Base-by-base conservation (phyloP, 2,888 invertebrate species). In the Oxytorus armatus region DNA sequence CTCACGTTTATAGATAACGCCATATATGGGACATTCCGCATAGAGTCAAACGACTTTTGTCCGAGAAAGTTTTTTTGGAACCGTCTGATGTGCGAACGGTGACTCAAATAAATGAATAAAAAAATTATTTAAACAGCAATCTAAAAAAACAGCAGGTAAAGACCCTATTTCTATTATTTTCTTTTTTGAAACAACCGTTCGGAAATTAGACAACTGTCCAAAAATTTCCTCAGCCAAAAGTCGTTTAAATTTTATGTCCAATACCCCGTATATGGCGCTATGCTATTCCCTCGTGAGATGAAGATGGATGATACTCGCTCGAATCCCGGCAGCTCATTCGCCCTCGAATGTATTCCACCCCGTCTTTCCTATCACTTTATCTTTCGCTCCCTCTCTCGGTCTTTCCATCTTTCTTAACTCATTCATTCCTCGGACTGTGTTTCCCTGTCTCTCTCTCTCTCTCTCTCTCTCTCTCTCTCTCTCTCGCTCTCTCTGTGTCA, bases 241-340 rank as follows among this genome's bases (percentile, higher is more conserved):
- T n/a, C n/a, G n/a, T n/a, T n/a, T n/a, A n/a, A n/a, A 59, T 39
- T 49, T 47, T 47, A 21, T 14, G 47, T 29, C 4, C 7, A 18
- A n/a, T 23, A 29, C 16, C 5, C 3, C 39, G 25, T 57, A 0
- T 66, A 10, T 11, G 39, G 51, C 33, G 23, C 5, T 21, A 79
- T 82, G 82, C 83, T 84, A 80, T 83, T 79, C 77, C 82, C 72
- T 81, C 81, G 68, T 36, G 65, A 82, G 88, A 88, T 86, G 88
- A 88, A 88, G 88, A 88, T 87, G 87, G 87, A 88, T 88, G 86
- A 82, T 82, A 84, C 80, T 78, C 76, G 76, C 84, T 87, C 72
- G 88, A 87, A 88, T 87, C 85, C 84, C 82, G 83, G 87, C 84
- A 87, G 84, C 85, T 83, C 84, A 84, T 84, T 84, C 77, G 81